Evolutionary conservation across 1,140 invertebrate genomes (phyloP).

Genomic region (Cyclargus thomasi): DNA sequence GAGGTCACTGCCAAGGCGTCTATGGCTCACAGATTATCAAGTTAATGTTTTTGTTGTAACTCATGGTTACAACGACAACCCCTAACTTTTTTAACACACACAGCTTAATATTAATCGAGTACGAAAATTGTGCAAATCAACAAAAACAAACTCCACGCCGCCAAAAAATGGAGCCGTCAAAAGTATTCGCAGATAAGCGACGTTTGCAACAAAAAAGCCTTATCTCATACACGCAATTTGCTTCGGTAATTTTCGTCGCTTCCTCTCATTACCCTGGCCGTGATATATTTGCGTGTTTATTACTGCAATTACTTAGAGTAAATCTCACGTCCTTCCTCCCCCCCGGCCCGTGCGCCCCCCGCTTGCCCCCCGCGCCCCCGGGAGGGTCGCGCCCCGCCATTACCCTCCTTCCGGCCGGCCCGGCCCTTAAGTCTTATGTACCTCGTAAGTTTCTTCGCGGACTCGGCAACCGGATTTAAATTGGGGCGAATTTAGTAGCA

Average conservation of each 20-base stretch:
- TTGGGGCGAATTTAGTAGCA: slow-evolving; percentile 74
- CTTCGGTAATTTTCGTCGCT: slow-evolving; percentile 68
- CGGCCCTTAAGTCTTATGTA: slow-evolving; percentile 75
- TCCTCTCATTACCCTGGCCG: slow-evolving; percentile 72
- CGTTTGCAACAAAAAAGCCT: slow-evolving; percentile 58
- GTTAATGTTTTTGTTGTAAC: too few relatives aligned
- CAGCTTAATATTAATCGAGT: neutral
- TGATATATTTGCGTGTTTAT: slow-evolving; percentile 76
- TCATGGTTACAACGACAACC: too few relatives aligned
- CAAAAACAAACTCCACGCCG: neutral
- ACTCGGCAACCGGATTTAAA: slow-evolving; percentile 73
- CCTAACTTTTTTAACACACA: neutral
- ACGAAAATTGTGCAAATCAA: neutral
- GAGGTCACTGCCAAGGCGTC: too few relatives aligned
- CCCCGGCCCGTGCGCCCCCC: slow-evolving; percentile 15
- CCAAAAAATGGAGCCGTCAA: slow-evolving; percentile 28
- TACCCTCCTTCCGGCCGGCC: slow-evolving; percentile 68
- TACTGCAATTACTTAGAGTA: slow-evolving; percentile 77
- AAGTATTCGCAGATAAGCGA: slow-evolving; percentile 36
- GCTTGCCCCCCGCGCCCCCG: slow-evolving; percentile 27
- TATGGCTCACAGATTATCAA: too few relatives aligned
- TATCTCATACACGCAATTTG: slow-evolving; percentile 75
- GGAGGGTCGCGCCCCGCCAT: slow-evolving; percentile 67
- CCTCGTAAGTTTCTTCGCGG: slow-evolving; percentile 72
- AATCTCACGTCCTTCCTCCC: slow-evolving; percentile 75